Evolutionary conservation across 2,113 vertebrate species (phyloP).

Genomic region (Eubucco bourcierii): DNA sequence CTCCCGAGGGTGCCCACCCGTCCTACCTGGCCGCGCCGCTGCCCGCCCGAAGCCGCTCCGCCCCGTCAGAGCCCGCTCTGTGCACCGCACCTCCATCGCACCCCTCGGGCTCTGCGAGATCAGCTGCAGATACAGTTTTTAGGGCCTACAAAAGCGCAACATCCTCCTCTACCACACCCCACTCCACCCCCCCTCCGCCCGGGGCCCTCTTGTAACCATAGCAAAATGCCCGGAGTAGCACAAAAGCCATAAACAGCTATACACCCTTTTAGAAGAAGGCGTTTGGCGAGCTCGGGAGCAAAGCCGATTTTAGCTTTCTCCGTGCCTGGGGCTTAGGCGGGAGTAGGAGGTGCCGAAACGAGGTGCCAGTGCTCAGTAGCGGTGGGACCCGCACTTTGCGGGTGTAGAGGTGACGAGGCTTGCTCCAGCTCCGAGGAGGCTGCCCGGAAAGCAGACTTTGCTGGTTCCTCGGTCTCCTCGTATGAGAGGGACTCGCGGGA

Average conservation of each 20-base stretch:
- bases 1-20: neutral
- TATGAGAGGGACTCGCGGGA: neutral
- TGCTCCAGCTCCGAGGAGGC: neutral
- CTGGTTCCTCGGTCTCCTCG: neutral
- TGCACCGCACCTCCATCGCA: neutral
- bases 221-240: neutral
- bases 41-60: neutral
- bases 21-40: neutral
- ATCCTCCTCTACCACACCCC: neutral
- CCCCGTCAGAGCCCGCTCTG: neutral
- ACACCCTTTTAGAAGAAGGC: neutral
- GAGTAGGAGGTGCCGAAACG: neutral
- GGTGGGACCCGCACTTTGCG: neutral
- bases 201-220: neutral
- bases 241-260: neutral
- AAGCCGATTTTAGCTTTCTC: neutral
- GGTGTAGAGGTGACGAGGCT: neutral
- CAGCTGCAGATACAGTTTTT: neutral
- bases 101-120: neutral
- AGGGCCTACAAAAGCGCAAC: slow-evolving; percentile 2
- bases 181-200: neutral
- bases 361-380: neutral
- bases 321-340: neutral
- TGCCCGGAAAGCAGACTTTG: neutral
- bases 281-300: neutral